Base-by-base conservation (phyloP, 1,140 invertebrate genomes). In the Drosophila parabipectinata region DNA sequence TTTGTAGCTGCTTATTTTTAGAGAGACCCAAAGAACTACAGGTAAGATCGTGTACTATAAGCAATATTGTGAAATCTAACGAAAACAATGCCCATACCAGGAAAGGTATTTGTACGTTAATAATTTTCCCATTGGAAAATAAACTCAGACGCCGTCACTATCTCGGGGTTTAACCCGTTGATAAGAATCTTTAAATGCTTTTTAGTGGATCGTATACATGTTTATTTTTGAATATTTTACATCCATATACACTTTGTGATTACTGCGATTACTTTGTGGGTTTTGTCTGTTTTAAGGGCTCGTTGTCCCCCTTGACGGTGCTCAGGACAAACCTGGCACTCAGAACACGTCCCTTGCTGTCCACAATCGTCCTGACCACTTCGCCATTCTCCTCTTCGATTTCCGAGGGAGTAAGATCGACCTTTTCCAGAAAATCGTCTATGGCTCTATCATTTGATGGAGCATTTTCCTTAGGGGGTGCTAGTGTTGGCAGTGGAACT, bases 301-400 rank as follows among this genome's bases (percentile, higher is more conserved):
- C 44, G 1, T 56, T 48, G 2, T 56, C 63, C 0, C 47, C 68
- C 24, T 77, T 89, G 30, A 84, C 61, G 0, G 53, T 41, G 57
- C 90, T 91, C 4, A 91, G 54, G 0, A 90, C 74, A 54, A 87
- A 91, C 21, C 44, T 74, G 15, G 50, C 84, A 28, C 74, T 84
- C 14, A 91, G 28, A 0, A 91, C 51, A 5, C 85, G 60, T 0
- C 90, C 90, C 37, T 91, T 51, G 8, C 73, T 77, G 14, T 91
- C 90, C 32, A 88, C 62, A 56, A 91, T 72, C 10, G 82, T 91
- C 45, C 74, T 87, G 26, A 79, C 21, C 37, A 87, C 12, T 41
- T 87, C 77, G 0, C 85, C 90, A 44, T 81, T 78, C 8, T 67
- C 34, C 0, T 73, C 69, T 1, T 48, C 9, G n/a, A 91, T 77